A percentile compares a stretch with the other conserved stretches of the same genome.
phyloP scores from a whole-genome alignment of 2,888 invertebrate genomes.

The Pollenia angustigena region DNA sequence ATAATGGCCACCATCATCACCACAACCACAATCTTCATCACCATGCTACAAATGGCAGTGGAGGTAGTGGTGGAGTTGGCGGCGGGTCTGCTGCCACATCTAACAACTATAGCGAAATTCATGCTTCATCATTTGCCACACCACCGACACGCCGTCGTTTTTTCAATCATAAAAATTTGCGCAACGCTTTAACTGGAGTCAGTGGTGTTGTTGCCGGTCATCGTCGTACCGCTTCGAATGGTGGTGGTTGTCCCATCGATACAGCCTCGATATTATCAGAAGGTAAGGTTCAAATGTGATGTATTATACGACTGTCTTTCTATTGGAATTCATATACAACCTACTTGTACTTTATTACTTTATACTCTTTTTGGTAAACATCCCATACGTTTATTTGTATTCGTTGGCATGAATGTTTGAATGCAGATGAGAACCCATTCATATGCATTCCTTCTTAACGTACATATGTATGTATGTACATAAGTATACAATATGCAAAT shows the following conservation, averaged over 20 bases:
- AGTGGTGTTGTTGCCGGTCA: constrained; percentile 77
- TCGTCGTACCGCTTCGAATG: constrained; percentile 83
- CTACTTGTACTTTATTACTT: not conserved
- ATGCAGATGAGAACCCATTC: not conserved
- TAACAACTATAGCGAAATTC: constrained; percentile 84
- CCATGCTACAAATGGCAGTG: constrained; percentile 11
- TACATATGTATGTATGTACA: not conserved
- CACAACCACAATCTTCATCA: not conserved
- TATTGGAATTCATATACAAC: constrained; percentile 19
- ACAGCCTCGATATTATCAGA: constrained; percentile 81
- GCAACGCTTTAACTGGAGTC: constrained; percentile 88
- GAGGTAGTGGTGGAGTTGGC: constrained; percentile 12
- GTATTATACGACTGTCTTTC: constrained; percentile 25
- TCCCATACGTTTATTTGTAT: not conserved
- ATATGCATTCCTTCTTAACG: not conserved
- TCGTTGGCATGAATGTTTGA: not conserved
- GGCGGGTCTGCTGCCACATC: constrained; percentile 26
- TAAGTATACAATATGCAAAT: constrained; percentile 39
- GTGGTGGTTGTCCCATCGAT: constrained; percentile 83
- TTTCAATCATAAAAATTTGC: constrained; percentile 91
- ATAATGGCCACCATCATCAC: constrained; percentile 69
- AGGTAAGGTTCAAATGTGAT: constrained; percentile 78
- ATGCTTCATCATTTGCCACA: constrained; percentile 89
- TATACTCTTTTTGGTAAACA: not conserved
- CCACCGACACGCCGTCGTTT: constrained; percentile 91